phyloP scores from a whole-genome alignment of 2,888 invertebrate species.

The Resseliella maxima region DNA sequence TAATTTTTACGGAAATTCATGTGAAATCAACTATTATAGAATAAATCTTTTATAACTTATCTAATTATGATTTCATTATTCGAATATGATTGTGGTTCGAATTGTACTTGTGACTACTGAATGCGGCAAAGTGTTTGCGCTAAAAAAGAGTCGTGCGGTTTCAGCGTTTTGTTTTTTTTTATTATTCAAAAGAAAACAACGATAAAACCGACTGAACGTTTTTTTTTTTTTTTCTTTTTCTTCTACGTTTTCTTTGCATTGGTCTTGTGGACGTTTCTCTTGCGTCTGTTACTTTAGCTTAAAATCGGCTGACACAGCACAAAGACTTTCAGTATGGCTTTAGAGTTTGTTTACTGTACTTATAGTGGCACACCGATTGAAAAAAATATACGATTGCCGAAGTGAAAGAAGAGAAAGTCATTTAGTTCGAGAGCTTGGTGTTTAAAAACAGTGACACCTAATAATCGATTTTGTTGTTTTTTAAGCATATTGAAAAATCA shows the following conservation, averaged over 20 bases:
- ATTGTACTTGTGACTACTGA: too few relatives aligned
- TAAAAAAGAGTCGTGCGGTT: too few relatives aligned
- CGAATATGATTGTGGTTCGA: too few relatives aligned
- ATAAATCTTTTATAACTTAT: too few relatives aligned
- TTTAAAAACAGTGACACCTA: background rate
- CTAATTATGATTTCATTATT: too few relatives aligned
- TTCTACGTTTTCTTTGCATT: background rate
- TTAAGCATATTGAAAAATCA: too few relatives aligned
- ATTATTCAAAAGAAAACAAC: background rate
- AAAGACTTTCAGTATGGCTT: constrained; percentile 3
- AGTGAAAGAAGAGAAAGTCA: constrained; percentile 47
- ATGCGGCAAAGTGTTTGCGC: too few relatives aligned
- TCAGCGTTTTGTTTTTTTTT: too few relatives aligned
- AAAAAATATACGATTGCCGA: background rate
- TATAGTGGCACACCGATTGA: background rate
- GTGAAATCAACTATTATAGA: too few relatives aligned
- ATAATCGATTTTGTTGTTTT: background rate
- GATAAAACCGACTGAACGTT: background rate
- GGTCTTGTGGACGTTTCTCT: too few relatives aligned
- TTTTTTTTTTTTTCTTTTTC: background rate
- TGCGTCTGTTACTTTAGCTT: background rate
- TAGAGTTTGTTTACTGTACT: constrained; percentile 8
- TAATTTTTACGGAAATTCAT: too few relatives aligned
- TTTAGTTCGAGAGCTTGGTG: background rate
- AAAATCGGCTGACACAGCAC: background rate